Base-by-base conservation (phyloP, 35 echinoderm and acorn worm species). In the Anneissia japonica region DNA sequence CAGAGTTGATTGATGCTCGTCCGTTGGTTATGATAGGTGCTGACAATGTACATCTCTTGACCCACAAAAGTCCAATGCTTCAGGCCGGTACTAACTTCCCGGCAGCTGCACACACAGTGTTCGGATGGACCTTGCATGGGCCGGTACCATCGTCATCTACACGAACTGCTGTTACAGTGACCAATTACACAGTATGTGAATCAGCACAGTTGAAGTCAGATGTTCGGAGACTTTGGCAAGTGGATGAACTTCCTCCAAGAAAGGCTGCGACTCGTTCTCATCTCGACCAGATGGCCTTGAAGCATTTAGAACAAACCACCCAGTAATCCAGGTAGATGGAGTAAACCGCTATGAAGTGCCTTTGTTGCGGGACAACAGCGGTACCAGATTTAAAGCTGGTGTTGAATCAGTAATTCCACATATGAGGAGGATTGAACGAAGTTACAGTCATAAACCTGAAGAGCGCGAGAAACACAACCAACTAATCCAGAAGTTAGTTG, bases 21-120 rank as follows among this genome's bases (percentile, higher is more conserved):
- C 86, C 77, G 46, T 43, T 80, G 32, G n/a, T 88, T 9, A 41
- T 88, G 34, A 31, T 88, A 56, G 86, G 77, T 29, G 38, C 86
- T 0, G 86, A 88, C 77, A 37, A 80, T 39, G 29, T 31, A 39
- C 36, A 88, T 6, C 77, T 88, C 26, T 23, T 88, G 4, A 32
- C 6, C 23, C 86, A 73, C 21, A 28, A 31, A 81, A 46, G 74
- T 37, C 86, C 78, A 37, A 41, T 83, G 34, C 55, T 41, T 64
- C 82, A 30, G 23, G 5, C 23, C 1, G 39, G n/a, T 29, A 13
- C 28, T 13, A 46, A 46, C 0, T 83, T 46, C 32, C 82, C 43
- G 29, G 82, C 82, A 31, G 82, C 45, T 64, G 82, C 64, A 26
- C 32, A 46, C 13, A 83, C 41, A 35, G 51, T 36, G 46, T 51